Percentiles rank a stretch among this genome's conserved stretches.
These are phyloP conservation scores for Platanista minor DNA, from an alignment of 2,113 vertebrate genomes.

Conservation along the genomic window DNA sequence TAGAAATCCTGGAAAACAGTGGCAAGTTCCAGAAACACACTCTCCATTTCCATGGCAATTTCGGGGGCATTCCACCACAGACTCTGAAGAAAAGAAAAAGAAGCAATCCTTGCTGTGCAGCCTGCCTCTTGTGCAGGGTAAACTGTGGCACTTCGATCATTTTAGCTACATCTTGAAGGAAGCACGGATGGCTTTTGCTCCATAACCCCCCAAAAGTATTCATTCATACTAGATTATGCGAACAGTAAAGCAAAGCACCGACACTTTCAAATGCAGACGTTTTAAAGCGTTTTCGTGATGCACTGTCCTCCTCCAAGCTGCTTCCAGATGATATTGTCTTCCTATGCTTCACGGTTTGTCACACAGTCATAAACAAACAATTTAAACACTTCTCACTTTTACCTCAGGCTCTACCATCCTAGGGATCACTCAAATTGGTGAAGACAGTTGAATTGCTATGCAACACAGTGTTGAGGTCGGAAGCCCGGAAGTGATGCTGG, in stretches of 20 bases:
- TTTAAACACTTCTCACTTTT: background rate
- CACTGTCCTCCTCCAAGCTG: background rate
- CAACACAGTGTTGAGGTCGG: background rate
- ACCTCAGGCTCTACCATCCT: background rate
- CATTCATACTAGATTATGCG: background rate
- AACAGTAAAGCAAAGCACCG: background rate
- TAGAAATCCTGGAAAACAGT: slow-evolving; percentile 98
- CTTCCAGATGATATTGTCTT: background rate
- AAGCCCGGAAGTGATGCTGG: background rate
- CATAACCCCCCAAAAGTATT: background rate
- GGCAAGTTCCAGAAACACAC: slow-evolving; percentile 95
- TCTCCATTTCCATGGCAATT: slow-evolving; percentile 99
- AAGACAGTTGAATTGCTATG: background rate
- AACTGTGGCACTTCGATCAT: background rate
- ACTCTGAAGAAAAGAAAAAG: slow-evolving; percentile 84
- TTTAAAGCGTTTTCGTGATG: background rate
- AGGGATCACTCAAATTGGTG: background rate
- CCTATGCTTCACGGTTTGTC: background rate
- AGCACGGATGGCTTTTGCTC: background rate
- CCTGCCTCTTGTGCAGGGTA: background rate
- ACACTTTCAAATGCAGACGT: background rate
- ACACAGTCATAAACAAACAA: slow-evolving; percentile 17
- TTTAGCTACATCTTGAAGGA: background rate
- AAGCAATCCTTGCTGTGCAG: background rate
- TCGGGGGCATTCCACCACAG: slow-evolving; percentile 95